phyloP scores from a whole-genome alignment of 2,113 vertebrate genomes.

The Sorex fumeus region DNA sequence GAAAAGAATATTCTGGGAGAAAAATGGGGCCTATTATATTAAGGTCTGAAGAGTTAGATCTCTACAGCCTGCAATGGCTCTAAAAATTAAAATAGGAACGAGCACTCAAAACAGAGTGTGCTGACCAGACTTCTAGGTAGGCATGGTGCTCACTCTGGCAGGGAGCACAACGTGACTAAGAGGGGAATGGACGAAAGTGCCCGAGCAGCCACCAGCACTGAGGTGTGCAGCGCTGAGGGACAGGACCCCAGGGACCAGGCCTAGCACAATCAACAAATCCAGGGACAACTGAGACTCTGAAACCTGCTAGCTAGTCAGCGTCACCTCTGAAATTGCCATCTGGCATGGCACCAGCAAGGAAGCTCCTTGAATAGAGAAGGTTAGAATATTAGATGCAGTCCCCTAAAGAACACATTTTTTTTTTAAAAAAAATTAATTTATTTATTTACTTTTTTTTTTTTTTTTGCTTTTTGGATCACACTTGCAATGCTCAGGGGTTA shows the following conservation, averaged over 20 bases:
- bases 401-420: background rate
- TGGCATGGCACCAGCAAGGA: background rate
- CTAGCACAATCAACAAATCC: background rate
- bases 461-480: too few species aligned
- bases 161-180: too few species aligned
- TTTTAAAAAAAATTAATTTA: too few species aligned
- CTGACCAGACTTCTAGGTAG: too few species aligned
- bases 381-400: background rate
- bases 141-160: too few species aligned
- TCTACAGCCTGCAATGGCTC: background rate
- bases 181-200: too few species aligned
- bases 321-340: background rate
- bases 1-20: background rate
- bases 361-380: background rate
- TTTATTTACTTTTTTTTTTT: too few species aligned
- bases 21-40: constrained; percentile 23
- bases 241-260: background rate
- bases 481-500: too few species aligned
- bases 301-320: background rate
- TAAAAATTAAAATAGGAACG: background rate
- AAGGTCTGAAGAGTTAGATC: background rate
- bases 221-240: background rate
- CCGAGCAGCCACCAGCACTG: too few species aligned
- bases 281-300: background rate
- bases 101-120: background rate